phyloP scores from a whole-genome alignment of 2,113 vertebrate genomes.

The Sinocyclocheilus maitianheensis region DNA sequence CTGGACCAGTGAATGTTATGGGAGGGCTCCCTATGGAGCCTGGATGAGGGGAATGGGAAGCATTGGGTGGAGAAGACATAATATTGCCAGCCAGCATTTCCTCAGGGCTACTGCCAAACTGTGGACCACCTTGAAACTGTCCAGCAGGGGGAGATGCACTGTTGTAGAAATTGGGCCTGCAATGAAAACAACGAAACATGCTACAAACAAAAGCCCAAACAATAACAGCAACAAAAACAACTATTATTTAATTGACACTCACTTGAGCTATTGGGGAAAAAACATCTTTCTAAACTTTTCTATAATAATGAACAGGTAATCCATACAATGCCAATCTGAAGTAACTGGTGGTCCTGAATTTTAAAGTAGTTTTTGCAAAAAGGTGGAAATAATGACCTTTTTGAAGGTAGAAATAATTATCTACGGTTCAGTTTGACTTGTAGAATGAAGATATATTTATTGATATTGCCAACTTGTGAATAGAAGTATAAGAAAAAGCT shows the following conservation, averaged over 20 bases:
- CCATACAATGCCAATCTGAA: neutral
- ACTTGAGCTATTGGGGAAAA: neutral
- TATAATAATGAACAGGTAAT: neutral
- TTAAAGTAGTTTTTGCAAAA: no score
- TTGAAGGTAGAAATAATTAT: no score
- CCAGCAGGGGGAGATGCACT: constrained; percentile 78
- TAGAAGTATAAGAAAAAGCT: neutral
- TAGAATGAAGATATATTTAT: neutral
- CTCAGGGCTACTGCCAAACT: constrained; percentile 76
- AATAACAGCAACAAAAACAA: neutral
- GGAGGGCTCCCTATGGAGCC: constrained; percentile 75
- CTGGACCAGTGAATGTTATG: constrained; percentile 65
- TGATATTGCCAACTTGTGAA: neutral
- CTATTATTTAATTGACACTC: neutral
- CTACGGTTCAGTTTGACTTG: neutral
- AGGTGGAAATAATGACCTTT: no score
- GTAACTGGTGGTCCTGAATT: neutral
- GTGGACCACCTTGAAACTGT: constrained; percentile 81
- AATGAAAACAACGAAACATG: neutral
- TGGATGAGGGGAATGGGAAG: constrained; percentile 75
- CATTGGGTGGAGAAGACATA: constrained; percentile 75
- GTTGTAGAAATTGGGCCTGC: constrained; percentile 84
- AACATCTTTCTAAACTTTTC: neutral
- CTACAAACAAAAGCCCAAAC: neutral
- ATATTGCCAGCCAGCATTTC: constrained; percentile 72